Conservation (phyloP, 2,888 invertebrate genomes). For the Gnatocerus cornutus region DNA sequence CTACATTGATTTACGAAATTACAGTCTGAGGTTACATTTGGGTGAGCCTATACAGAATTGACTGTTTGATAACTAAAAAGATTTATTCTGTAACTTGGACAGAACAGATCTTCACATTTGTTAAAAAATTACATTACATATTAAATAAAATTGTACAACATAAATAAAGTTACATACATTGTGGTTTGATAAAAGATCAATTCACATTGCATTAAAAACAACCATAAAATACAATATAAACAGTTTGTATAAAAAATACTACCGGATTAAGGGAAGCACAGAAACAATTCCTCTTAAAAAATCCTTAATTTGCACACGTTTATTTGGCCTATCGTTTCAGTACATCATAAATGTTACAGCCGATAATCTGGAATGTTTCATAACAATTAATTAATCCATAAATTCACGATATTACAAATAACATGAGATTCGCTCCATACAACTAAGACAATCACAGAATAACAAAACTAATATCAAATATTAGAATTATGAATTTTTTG, state of each 20-base stretch:
- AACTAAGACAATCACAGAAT: constrained; percentile 44
- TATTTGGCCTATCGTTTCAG: constrained; percentile 36
- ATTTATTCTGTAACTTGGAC: too few species aligned
- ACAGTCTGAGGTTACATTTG: constrained; percentile 62
- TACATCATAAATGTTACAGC: constrained; percentile 39
- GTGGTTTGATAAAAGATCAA: constrained; percentile 32
- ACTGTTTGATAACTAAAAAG: constrained; percentile 28
- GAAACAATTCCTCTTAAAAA: constrained; percentile 36
- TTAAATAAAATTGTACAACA: constrained; percentile 43
- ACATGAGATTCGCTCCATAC: constrained; percentile 32
- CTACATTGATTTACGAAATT: constrained; percentile 58
- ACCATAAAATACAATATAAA: constrained; percentile 36
- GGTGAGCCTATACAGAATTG: constrained; percentile 45
- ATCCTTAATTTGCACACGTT: constrained; percentile 6
- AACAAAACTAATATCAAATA: constrained; percentile 57
- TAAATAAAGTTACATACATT: constrained; percentile 34
- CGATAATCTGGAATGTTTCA: constrained; percentile 46
- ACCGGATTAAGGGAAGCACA: constrained; percentile 35
- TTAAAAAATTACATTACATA: constrained; percentile 32
- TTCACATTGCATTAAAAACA: constrained; percentile 31
- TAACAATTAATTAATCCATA: constrained; percentile 28
- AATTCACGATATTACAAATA: constrained; percentile 21
- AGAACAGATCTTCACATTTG: background rate
- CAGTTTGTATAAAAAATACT: constrained; percentile 37
- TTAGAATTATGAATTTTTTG: constrained; percentile 73